Evolutionary conservation across 2,113 vertebrate genomes (phyloP).

Genomic region (Isichthys henryi): DNA sequence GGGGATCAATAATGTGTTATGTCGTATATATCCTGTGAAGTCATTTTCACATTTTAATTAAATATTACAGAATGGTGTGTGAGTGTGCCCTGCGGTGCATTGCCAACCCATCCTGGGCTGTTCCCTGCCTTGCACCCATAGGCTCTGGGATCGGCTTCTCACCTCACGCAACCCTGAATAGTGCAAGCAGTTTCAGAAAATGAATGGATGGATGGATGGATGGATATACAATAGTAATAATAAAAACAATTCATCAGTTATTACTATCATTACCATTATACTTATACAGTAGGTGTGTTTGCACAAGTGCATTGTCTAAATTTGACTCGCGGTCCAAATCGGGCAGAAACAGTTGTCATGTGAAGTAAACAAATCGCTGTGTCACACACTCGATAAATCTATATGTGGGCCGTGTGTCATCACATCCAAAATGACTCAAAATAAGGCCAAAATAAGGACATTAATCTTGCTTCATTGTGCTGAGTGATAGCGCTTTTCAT

Average conservation of each 20-base stretch:
- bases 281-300: background rate
- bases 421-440: background rate
- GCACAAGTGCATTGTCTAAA: background rate
- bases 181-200: too few species aligned
- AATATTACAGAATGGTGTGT: background rate
- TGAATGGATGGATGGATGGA: too few species aligned
- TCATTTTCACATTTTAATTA: background rate
- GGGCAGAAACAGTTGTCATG: background rate
- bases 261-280: background rate
- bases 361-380: background rate
- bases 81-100: too few species aligned
- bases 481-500: background rate
- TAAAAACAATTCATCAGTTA: background rate
- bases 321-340: background rate
- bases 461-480: background rate
- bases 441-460: background rate
- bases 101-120: too few species aligned
- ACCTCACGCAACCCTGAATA: too few species aligned
- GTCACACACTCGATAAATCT: background rate
- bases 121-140: too few species aligned
- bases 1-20: background rate
- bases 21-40: background rate
- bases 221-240: background rate
- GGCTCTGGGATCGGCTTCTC: too few species aligned
- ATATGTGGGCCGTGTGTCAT: background rate